phyloP scores from a whole-genome alignment of 1,140 invertebrate genomes.

The Zelostemma sp. region DNA sequence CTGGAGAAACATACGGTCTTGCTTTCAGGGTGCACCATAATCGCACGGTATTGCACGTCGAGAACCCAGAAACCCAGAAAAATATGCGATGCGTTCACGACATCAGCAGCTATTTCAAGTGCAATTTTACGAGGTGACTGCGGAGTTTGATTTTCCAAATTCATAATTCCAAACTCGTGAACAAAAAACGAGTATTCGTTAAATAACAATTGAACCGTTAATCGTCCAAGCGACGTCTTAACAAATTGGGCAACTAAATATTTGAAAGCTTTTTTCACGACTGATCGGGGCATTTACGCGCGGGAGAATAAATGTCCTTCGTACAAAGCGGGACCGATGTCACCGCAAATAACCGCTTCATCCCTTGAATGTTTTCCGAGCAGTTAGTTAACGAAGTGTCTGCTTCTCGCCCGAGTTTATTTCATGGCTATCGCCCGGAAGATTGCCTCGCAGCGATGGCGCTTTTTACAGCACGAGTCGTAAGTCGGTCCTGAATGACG shows the following conservation, averaged over 20 bases:
- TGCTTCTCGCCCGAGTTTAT: constrained; percentile 52
- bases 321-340: constrained; percentile 46
- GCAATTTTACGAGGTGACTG: constrained; percentile 34
- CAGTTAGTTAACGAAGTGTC: constrained; percentile 51
- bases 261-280: background rate
- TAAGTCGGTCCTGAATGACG: constrained; percentile 65
- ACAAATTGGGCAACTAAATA: constrained; percentile 12
- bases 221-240: background rate
- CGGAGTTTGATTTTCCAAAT: constrained; percentile 27
- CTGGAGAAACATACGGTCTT: constrained; percentile 44
- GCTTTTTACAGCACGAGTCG: constrained; percentile 52
- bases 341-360: constrained; percentile 48
- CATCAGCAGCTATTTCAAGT: constrained; percentile 42
- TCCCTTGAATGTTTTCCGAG: constrained; percentile 48
- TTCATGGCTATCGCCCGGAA: constrained; percentile 47
- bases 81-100: constrained; percentile 45
- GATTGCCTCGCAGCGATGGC: constrained; percentile 50
- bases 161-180: too few relatives aligned
- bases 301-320: constrained; percentile 40
- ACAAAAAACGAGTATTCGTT: too few relatives aligned
- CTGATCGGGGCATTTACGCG: constrained; percentile 25
- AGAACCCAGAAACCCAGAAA: constrained; percentile 44
- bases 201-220: background rate
- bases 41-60: constrained; percentile 30
- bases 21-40: constrained; percentile 36